A percentile compares a stretch with the other conserved stretches of the same genome.
These are phyloP conservation scores for Xestia xanthographa DNA, from an alignment of 2,888 invertebrate species.

Conservation along the genomic window DNA sequence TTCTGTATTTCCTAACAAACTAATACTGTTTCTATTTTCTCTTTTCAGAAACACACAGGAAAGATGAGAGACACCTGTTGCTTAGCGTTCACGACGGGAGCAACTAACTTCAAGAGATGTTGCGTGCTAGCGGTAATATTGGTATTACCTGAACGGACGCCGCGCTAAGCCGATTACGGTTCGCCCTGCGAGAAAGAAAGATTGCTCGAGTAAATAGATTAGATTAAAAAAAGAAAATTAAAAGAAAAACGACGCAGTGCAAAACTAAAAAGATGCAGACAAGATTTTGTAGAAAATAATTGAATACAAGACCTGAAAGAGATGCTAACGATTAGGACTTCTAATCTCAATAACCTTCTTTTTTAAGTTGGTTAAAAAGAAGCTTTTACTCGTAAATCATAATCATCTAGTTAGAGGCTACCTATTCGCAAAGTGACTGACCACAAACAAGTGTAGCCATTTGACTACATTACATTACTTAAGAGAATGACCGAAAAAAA, in stretches of 20 bases:
- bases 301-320: too few species aligned
- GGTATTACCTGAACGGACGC: constrained; percentile 36
- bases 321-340: too few species aligned
- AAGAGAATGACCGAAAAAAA: too few species aligned
- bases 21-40: not conserved
- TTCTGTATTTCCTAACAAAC: not conserved
- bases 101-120: constrained; percentile 38
- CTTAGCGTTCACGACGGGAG: constrained; percentile 22
- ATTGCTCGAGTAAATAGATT: constrained; percentile 36
- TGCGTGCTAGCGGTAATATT: constrained; percentile 35
- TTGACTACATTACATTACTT: too few species aligned
- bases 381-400: too few species aligned
- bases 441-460: too few species aligned
- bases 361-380: too few species aligned
- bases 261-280: not conserved
- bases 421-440: too few species aligned
- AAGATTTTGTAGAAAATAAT: not conserved
- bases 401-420: too few species aligned
- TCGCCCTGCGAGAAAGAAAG: constrained; percentile 22
- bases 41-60: not conserved
- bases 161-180: constrained; percentile 45
- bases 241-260: not conserved
- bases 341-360: too few species aligned
- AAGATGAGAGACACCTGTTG: constrained; percentile 52
- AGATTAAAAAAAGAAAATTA: not conserved